A percentile compares a stretch with the other conserved stretches of the same genome.
Conservation (phyloP, 2,797 vertebrate genomes). For the Lithobates pipiens region DNA sequence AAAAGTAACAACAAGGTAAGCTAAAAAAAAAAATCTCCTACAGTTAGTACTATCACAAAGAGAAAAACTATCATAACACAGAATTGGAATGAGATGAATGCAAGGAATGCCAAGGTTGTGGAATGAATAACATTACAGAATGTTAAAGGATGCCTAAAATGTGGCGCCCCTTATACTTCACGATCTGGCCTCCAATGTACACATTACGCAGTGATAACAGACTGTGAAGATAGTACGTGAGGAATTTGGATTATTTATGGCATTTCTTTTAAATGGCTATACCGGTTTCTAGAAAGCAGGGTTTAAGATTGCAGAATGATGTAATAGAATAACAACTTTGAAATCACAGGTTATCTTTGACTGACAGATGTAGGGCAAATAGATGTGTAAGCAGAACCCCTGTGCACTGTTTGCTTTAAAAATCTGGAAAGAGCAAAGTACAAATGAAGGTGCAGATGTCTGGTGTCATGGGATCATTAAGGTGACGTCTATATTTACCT, state of each 20-base stretch:
- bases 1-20: constrained; percentile 7
- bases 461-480: no score
- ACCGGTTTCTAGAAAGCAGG: neutral
- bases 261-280: constrained; percentile 5
- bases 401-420: neutral
- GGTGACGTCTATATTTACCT: no score
- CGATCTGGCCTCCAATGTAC: neutral
- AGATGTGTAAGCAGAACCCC: neutral
- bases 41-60: neutral
- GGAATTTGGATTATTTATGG: constrained; percentile 36
- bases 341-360: constrained; percentile 11
- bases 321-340: neutral
- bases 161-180: constrained; percentile 4
- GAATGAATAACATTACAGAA: constrained; percentile 17
- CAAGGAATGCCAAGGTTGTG: constrained; percentile 36
- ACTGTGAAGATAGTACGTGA: neutral
- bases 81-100: constrained; percentile 42
- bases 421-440: neutral
- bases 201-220: constrained; percentile 23
- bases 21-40: neutral
- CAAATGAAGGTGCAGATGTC: neutral
- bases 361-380: neutral
- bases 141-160: constrained; percentile 13
- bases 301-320: neutral
- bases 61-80: neutral